Conservation (phyloP, 2,797 vertebrate genomes). For the Astyanax mexicanus region DNA sequence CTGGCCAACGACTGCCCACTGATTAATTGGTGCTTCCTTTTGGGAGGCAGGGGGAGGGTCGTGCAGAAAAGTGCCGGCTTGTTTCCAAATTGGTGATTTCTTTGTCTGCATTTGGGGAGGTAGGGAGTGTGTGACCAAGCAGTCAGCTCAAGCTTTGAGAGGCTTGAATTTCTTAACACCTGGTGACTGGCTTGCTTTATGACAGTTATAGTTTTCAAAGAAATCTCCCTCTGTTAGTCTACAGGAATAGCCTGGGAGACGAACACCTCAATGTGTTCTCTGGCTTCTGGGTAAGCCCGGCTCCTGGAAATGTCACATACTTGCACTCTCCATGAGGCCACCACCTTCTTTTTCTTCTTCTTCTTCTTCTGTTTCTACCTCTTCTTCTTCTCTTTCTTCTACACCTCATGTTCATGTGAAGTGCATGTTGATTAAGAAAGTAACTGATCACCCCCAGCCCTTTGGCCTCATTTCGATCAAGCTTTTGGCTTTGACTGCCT, state of each 20-base stretch:
- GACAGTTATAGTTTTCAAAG: conserved; percentile 64
- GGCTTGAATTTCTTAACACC: conserved; percentile 67
- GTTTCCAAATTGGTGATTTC: conserved; percentile 39
- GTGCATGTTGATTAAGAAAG: conserved; percentile 19
- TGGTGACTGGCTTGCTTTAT: conserved; percentile 64
- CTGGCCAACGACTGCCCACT: conserved; percentile 67
- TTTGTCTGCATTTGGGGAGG: conserved; percentile 46
- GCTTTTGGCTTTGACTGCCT: conserved; percentile 44
- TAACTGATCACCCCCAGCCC: conserved; percentile 1
- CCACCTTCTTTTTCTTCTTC: conserved; percentile 1
- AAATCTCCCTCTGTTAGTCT: conserved; percentile 64
- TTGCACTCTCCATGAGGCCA: conserved; percentile 38
- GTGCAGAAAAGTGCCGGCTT: conserved; percentile 8
- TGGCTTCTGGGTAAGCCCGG: conserved; percentile 62
- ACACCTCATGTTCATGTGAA: conserved; percentile 1
- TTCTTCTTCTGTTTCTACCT: conserved; percentile 15
- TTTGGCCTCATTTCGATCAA: conserved; percentile 15
- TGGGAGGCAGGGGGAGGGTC: neutral
- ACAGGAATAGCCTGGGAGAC: conserved; percentile 59
- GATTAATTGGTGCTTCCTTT: conserved; percentile 64
- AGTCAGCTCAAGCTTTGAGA: conserved; percentile 27
- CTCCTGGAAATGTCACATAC: conserved; percentile 76
- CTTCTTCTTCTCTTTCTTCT: no score
- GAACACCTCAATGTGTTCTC: conserved; percentile 32
- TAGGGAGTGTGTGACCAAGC: conserved; percentile 62